phyloP scores from a whole-genome alignment of 2,113 vertebrate species.

The Macaca mulatta region DNA sequence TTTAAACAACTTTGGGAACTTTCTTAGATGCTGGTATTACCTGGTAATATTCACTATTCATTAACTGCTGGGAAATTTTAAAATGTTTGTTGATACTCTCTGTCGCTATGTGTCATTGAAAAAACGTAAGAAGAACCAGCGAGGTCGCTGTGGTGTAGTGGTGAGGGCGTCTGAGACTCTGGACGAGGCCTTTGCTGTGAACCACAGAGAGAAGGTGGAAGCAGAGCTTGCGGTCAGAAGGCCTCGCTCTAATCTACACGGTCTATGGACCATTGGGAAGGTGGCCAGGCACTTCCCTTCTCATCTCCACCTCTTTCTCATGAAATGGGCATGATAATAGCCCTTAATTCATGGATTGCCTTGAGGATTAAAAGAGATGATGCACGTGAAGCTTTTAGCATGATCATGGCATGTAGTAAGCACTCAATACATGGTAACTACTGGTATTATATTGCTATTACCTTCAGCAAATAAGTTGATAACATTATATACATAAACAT shows the following conservation, averaged over 20 bases:
- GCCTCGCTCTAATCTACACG: fast-evolving
- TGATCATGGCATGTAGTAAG: neutral
- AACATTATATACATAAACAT: neutral
- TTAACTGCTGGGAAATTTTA: neutral
- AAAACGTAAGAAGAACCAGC: neutral
- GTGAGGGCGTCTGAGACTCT: too few relatives aligned
- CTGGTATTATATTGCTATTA: neutral
- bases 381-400: neutral
- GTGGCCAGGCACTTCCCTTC: neutral
- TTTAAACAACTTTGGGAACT: neutral
- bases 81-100: neutral
- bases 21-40: neutral
- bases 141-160: too few relatives aligned
- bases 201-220: neutral
- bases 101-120: neutral
- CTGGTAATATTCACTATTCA: neutral
- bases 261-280: neutral
- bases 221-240: neutral
- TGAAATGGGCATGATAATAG: neutral
- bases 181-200: neutral
- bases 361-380: neutral
- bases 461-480: neutral
- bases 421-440: neutral
- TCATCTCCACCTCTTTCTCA: neutral
- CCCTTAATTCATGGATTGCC: neutral